Evolutionary conservation across 2,888 invertebrate species (phyloP), one percentile per base, ranked within the genome.

Genomic region (Lysandra coridon): DNA sequence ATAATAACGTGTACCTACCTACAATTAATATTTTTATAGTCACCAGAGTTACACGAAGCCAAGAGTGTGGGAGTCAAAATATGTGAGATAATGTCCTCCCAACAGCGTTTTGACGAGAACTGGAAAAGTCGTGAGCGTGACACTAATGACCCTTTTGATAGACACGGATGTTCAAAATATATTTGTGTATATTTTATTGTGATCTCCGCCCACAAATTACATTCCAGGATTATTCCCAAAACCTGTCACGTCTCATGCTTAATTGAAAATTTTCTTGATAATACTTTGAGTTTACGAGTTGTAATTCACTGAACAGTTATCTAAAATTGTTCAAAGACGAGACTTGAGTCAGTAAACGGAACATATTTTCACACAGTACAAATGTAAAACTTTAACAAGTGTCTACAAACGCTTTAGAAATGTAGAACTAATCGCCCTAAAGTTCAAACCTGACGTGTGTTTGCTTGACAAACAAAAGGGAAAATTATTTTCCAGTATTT

Each of bases 361-460:
- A n/a, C 44, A 40, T n/a, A 49, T 49, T 49, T 44, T 12, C 23
- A 23, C 49, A 64, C 64, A 62, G 76, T 73, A 64, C 80, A 80
- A 64, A 73, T 49, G 49, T 49, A 2, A 44, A 44, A 49, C 49
- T 49, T 49, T 49, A 44, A 49, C 49, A 49, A 49, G 12, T 49
- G 49, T 10, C 10, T 12, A 49, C 49, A 49, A 12, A 49, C 10
- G 49, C 49, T 10, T 49, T 49, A 10, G 49, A 49, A 49, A 49
- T 80, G 82, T 81, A 85, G 87, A 87, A 88, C 83, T 89, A 90
- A 90, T 84, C 83, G 84, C 83, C 84, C 79, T 85, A 86, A 87
- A 88, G 82, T 80, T 80, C 80, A 81, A 81, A 84, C 81, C 81
- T 83, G 83, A 80, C 6, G n/a, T 60, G 17, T 57, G 17, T 60